Percentiles rank a stretch among this genome's conserved stretches.
Evolutionary conservation across 1,140 invertebrate species (phyloP).

Genomic region (Leptopilina boulardi): DNA sequence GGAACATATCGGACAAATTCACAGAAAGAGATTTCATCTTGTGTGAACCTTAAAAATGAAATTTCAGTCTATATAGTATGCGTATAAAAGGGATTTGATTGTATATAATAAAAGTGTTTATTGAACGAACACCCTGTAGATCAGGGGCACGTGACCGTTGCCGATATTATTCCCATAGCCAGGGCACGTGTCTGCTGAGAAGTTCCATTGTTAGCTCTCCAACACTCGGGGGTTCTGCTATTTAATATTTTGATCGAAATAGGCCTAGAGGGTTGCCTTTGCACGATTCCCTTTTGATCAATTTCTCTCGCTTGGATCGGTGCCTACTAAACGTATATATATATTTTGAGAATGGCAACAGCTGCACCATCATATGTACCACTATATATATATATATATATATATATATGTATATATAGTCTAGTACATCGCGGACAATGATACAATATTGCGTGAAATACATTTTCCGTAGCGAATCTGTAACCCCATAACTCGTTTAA

Average conservation of each 20-base stretch:
- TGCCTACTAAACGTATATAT: constrained; percentile 19
- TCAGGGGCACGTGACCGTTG: constrained; percentile 63
- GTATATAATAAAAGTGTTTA: constrained; percentile 57
- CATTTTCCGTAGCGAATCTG: constrained; percentile 37
- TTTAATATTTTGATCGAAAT: constrained; percentile 67
- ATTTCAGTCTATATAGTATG: constrained; percentile 45
- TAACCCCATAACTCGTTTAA: constrained; percentile 16
- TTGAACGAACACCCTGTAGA: constrained; percentile 53
- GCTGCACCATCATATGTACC: constrained; percentile 47
- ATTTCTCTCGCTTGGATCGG: constrained; percentile 44
- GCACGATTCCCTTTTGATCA: constrained; percentile 63
- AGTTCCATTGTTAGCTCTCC: constrained; percentile 42
- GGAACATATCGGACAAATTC: background rate
- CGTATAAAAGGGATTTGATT: too few species aligned
- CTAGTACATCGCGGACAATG: constrained; percentile 45
- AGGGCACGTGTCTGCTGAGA: constrained; percentile 61
- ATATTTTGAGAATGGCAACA: constrained; percentile 50
- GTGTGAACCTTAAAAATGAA: background rate
- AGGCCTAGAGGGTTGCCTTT: constrained; percentile 37
- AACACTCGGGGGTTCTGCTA: constrained; percentile 39
- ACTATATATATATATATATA: too few species aligned
- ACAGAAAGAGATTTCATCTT: background rate
- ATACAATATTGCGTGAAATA: constrained; percentile 39
- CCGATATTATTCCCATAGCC: constrained; percentile 64
- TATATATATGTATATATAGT: too few species aligned